Conservation (phyloP, 30 jellyfish, hydroid and myxozoan genomes). For the Turritopsis dohrnii region DNA sequence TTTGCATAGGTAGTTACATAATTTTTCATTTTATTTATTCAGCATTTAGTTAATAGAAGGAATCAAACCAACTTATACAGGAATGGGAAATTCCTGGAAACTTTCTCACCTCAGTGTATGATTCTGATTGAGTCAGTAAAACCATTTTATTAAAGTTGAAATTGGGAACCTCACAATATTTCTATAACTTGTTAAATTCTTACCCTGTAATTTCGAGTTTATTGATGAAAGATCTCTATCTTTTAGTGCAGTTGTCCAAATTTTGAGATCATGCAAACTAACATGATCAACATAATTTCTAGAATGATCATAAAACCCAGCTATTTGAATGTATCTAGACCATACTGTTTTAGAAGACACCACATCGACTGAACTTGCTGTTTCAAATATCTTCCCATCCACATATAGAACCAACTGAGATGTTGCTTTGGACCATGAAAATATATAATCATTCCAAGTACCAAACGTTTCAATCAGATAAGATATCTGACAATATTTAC, state of each 20-base stretch:
- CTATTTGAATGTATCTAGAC: not conserved
- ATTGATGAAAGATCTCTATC: constrained; percentile 5
- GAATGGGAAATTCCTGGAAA: too few relatives aligned
- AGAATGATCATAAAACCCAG: not conserved
- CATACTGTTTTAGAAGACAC: not conserved
- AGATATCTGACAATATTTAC: not conserved
- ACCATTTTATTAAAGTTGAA: too few relatives aligned
- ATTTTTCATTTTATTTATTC: too few relatives aligned
- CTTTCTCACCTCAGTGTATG: too few relatives aligned
- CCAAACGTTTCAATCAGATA: not conserved
- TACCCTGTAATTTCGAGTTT: not conserved
- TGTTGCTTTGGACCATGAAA: constrained; percentile 1
- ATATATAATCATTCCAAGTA: not conserved
- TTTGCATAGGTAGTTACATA: too few relatives aligned
- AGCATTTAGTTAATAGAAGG: too few relatives aligned
- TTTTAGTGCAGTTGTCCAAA: not conserved
- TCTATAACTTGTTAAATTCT: not conserved
- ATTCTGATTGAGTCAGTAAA: too few relatives aligned
- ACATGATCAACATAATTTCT: not conserved
- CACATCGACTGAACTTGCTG: not conserved
- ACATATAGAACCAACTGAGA: not conserved
- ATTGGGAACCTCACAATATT: too few relatives aligned
- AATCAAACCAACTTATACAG: too few relatives aligned
- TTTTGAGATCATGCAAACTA: not conserved
- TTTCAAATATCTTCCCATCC: not conserved